Evolutionary conservation across 2,888 invertebrate species (phyloP), one percentile per base, ranked within the genome.

Genomic region (Helleia helle): DNA sequence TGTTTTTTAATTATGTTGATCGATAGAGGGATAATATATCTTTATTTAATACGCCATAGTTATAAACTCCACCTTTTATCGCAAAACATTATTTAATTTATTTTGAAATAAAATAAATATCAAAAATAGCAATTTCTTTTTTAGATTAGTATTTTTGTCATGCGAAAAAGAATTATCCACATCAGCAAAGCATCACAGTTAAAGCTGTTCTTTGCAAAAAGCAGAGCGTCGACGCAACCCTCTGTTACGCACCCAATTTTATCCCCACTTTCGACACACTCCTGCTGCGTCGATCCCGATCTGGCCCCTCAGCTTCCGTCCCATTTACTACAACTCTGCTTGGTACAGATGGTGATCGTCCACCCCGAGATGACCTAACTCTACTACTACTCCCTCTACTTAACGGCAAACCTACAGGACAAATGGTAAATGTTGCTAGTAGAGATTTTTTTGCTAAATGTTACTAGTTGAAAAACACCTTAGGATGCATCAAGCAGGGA

Each of bases 351-450:
- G 83, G 81, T 42, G 83, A 81, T 47, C 80, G 66, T 44, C 77
- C 81, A 47, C 80, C 81, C 55, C 81, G 71, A 49, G 86, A 76
- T 47, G 86, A 84, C 70, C 87, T 86, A 71, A 87, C 80, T 63
- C 87, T 87, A 80, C 80, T 83, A 80, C 87, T 85, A 71, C 81
- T 75, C 53, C 86, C 86, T 73, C 87, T 88, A 81, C 87, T 88
- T 79, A 88, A 89, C 83, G 88, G 87, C 75, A 88, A 88, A 74
- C 88, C 87, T 81, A 89, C 75, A 80, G 74, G 70, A 79, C 65
- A 80, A 75, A 70, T 59, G 58, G 61, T 46, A 48, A 45, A 47
- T 52, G 42, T 52, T 56, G 55, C 55, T 53, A 54, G 48, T 49
- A 48, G n/a, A n/a, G n/a, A n/a, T 51, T 38, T 40, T 24, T 43